Conservation (phyloP, 1,140 invertebrate genomes). For the Bombus impatiens region DNA sequence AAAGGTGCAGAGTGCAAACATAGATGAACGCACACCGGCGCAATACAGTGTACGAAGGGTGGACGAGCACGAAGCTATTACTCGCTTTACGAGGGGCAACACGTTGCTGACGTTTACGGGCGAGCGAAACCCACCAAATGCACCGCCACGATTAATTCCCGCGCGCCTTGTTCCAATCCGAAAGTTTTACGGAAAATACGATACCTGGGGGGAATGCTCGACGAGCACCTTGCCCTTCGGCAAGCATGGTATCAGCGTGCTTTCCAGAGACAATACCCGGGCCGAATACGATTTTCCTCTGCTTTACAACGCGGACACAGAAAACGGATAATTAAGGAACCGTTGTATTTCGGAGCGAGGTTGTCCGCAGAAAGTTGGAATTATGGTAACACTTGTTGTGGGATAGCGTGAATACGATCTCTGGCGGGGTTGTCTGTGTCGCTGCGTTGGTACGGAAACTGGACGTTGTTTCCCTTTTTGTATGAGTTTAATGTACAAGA, state of each 20-base stretch:
- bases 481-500: too few species aligned
- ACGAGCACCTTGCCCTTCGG: background rate
- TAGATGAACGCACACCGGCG: background rate
- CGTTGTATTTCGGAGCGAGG: background rate
- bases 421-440: background rate
- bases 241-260: background rate
- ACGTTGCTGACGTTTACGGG: conserved; percentile 58
- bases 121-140: conserved; percentile 57
- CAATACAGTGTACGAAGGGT: background rate
- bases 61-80: conserved; percentile 47
- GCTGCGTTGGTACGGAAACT: too few species aligned
- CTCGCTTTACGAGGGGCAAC: conserved; percentile 60
- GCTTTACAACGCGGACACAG: background rate
- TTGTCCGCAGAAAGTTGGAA: conserved; percentile 13
- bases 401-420: too few species aligned
- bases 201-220: background rate
- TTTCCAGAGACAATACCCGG: background rate
- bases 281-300: background rate
- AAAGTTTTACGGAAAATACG: conserved; percentile 63
- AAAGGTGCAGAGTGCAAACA: conserved; percentile 5
- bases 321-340: conserved; percentile 24
- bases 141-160: conserved; percentile 55
- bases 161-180: conserved; percentile 41
- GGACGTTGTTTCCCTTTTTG: too few species aligned
- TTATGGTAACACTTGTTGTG: conserved; percentile 25